Conservation (phyloP, 1,140 invertebrate species). For the Conus ventricosus region DNA sequence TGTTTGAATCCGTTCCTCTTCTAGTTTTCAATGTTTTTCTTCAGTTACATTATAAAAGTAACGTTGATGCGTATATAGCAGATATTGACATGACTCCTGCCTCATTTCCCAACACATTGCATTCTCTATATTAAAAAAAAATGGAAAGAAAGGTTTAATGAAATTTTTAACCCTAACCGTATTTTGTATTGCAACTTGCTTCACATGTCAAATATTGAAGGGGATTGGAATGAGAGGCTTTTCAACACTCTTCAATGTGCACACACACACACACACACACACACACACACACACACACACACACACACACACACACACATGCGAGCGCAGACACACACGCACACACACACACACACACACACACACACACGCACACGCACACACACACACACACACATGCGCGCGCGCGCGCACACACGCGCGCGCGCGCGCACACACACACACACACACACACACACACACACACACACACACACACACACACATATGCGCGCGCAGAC, state of each 20-base stretch:
- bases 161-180: no score
- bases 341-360: constrained; percentile 1
- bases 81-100: no score
- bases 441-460: not conserved
- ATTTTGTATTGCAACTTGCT: no score
- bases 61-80: no score
- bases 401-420: not conserved
- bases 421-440: not conserved
- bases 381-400: constrained; percentile 13
- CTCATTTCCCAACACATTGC: no score
- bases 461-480: constrained; percentile 4
- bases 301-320: not conserved
- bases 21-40: no score
- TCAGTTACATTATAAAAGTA: no score
- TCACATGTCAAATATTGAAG: no score
- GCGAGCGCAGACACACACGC: not conserved
- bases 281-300: not conserved
- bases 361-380: not conserved
- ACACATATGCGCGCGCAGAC: not conserved
- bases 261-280: not conserved
- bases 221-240: no score
- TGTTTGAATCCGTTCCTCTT: no score
- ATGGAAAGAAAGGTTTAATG: no score
- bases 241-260: not conserved
- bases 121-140: no score